Evolutionary conservation across 2,113 vertebrate species (phyloP), one percentile per base, ranked within the genome.

Genomic region (Jaculus jaculus): DNA sequence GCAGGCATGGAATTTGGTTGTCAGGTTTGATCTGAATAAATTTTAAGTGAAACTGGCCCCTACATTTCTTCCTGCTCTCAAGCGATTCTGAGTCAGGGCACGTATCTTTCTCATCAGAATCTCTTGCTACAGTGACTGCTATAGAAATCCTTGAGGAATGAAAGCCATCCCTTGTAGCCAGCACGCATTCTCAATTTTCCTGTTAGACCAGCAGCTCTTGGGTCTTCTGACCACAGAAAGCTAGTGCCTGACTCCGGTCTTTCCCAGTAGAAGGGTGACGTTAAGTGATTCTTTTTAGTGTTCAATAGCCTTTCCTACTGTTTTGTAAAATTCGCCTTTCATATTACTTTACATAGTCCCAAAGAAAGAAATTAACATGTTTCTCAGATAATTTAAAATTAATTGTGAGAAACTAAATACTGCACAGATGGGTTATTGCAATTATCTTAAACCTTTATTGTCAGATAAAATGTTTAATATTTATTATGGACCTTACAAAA

Each of bases 1-100:
- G 42, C 42, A 89, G 37, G 24, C 65, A 68, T 65, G 12, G 24
- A 71, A 72, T 83, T 74, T 65, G 17, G 32, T 81, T 74, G 32
- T 87, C 81, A 85, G 20, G 75, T 95, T 84, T 82, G 65, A 66
- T 85, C 39, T n/a, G 47, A 79, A 69, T 73, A 68, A 83, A 87
- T 65, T 89, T 54, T 63, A 26, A 60, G 39, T 42, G 60, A 34
- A 18, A 9, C 17, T 12, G 10, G 12, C 78, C n/a, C 17, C 28
- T 69, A 30, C 24, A 2, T 75, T 77, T 24, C 24, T 2, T 17
- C 68, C 63, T 10, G 0, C 34, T 74, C 16, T 24, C 9, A 0
- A n/a, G 23, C 26, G 30, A 47, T 94, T 85, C 88, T 18, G 71
- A 87, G 72, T 65, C 85, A 2, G 2, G 34, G n/a, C 84, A 71